phyloP scores from a whole-genome alignment of 2,113 vertebrate genomes.

The Callopanchax toddi region DNA sequence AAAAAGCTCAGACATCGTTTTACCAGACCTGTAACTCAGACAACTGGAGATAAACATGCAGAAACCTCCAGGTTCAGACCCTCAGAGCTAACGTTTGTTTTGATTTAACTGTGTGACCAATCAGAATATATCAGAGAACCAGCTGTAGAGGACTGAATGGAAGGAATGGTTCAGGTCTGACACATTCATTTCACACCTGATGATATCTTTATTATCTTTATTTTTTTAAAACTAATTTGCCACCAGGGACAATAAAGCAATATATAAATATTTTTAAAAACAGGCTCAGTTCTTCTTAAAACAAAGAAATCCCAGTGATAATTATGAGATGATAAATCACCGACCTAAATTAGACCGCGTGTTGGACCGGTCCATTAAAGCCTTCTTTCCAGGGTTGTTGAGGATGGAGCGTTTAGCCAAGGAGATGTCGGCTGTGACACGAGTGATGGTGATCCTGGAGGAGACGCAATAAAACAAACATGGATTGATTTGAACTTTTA shows the following conservation, averaged over 20 bases:
- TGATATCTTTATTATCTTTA: no score
- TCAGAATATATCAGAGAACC: neutral
- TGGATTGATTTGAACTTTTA: conserved; percentile 10
- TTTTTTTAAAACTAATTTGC: no score
- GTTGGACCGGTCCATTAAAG: conserved; percentile 96
- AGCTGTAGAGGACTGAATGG: neutral
- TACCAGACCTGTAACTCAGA: no score
- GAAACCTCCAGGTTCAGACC: no score
- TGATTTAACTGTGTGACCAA: no score
- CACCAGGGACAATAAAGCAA: conserved; percentile 21
- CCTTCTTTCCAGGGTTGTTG: conserved; percentile 98
- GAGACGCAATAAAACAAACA: conserved; percentile 1
- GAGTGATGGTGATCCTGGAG: conserved; percentile 94
- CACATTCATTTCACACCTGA: conserved; percentile 10
- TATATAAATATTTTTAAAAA: no score
- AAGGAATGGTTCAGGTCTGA: neutral
- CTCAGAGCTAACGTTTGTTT: no score
- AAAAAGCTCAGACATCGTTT: no score
- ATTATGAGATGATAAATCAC: conserved; percentile 34
- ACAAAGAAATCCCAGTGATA: neutral
- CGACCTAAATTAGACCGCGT: conserved; percentile 94
- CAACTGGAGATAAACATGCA: no score
- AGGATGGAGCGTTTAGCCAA: conserved; percentile 97
- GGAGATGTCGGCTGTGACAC: conserved; percentile 97
- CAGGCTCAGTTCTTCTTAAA: no score